Base-by-base conservation (phyloP, 1,140 invertebrate species). In the Drosophila triauraria region DNA sequence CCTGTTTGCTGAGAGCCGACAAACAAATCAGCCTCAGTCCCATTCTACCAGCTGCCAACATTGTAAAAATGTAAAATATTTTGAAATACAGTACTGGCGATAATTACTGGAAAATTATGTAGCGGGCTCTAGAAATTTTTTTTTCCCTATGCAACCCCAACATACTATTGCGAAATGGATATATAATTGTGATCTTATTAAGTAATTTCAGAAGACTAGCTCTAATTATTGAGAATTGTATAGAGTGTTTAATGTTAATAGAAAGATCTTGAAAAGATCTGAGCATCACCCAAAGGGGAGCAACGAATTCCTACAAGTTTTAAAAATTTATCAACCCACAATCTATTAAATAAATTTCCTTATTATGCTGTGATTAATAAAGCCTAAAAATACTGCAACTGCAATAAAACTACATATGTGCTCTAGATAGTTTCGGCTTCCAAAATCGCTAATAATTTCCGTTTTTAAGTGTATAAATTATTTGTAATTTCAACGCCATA, bases 1-100 rank as follows among this genome's bases (percentile, higher is more conserved):
- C 65, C 69, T 35, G 51, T 70, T 72, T 48, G 35, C 35, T 12
- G 13, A 57, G 57, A 71, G 12, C 50, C 48, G 20, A 68, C 47
- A 69, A 68, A 51, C 46, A 47, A 65, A 38, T 20, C 32, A 38
- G 32, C 6, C 23, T 8, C 25, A 46, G 15, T 20, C 57, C 10
- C 23, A 7, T 3, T 8, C 13, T 8, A 13, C 10, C 8, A 17
- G 32, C 3, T 23, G 44, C 0, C 13, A 63, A 67, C 32, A 38
- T 63, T 67, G 63, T 68, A 67, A 42, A 42, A 27, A 27, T 38
- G 3, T 27, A 7, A 15, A 38, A 32, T 48, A 32, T 30, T 40
- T 38, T 7, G 20, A 35, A 35, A 32, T 27, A 12, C 63, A 65
- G 57, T 23, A n/a, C 27, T 3, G 17, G 13, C 20, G 38, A 4